Evolutionary conservation across 1,140 invertebrate species (phyloP).

Genomic region (Drosophila tsacasi): DNA sequence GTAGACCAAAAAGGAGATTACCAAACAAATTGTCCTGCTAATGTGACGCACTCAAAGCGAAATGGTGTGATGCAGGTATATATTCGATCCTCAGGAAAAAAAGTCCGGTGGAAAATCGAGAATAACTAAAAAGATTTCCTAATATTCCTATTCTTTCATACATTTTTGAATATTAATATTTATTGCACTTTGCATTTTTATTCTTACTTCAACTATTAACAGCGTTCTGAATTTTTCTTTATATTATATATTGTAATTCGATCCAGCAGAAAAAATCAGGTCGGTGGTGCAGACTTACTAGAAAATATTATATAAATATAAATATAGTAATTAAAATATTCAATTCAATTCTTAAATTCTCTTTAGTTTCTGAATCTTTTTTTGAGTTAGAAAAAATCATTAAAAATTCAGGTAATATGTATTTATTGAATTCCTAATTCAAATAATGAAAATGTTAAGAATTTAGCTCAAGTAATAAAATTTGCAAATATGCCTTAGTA

Average conservation of each 20-base stretch:
- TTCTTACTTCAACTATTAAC: too few relatives aligned
- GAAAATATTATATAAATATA: too few relatives aligned
- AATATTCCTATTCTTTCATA: too few relatives aligned
- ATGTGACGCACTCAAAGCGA: conserved; percentile 50
- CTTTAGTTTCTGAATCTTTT: background rate
- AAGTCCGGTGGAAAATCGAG: background rate
- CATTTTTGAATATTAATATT: too few relatives aligned
- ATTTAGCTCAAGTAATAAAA: background rate
- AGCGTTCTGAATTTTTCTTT: too few relatives aligned
- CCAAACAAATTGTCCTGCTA: conserved; percentile 78
- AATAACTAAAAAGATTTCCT: too few relatives aligned
- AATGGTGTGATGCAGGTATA: conserved; percentile 9
- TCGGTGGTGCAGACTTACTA: background rate
- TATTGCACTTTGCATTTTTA: too few relatives aligned
- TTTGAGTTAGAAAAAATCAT: background rate
- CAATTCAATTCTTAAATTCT: too few relatives aligned
- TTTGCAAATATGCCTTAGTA: too few relatives aligned
- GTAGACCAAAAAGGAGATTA: conserved; percentile 63
- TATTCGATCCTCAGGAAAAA: too few relatives aligned
- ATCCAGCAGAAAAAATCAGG: background rate
- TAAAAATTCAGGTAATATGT: background rate
- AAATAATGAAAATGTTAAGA: background rate
- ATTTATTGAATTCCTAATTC: rapidly evolving
- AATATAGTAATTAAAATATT: too few relatives aligned
- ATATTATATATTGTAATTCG: too few relatives aligned